Evolutionary conservation across 2,888 invertebrate species (phyloP).

Genomic region (Rapana venosa): DNA sequence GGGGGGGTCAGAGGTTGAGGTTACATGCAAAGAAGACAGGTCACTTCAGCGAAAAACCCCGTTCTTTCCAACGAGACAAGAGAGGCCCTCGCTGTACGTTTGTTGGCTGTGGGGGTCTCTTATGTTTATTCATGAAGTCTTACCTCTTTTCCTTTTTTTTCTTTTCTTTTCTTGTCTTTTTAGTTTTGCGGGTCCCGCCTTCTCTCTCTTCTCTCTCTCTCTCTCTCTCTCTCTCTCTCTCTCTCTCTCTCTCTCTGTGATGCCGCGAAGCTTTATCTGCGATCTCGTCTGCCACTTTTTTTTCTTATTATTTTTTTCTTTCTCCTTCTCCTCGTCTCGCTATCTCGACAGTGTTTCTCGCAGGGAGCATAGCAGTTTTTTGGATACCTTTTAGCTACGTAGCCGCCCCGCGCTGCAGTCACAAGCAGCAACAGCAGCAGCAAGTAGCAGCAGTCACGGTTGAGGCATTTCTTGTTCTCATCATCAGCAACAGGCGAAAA

Average conservation of each 20-base stretch:
- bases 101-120: constrained; percentile 27
- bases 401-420: neutral
- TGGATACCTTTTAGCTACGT: constrained; percentile 25
- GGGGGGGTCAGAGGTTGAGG: constrained; percentile 41
- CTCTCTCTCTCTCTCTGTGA: constrained; percentile 32
- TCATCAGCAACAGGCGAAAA: constrained; percentile 18
- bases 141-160: constrained; percentile 15
- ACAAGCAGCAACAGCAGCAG: constrained; percentile 35
- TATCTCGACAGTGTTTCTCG: neutral
- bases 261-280: constrained; percentile 31
- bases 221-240: constrained; percentile 28
- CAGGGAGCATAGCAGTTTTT: neutral
- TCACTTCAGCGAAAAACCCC: neutral
- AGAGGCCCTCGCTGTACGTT: neutral
- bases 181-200: neutral
- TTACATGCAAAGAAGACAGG: constrained; percentile 38
- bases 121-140: constrained; percentile 45
- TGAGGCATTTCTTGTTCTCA: constrained; percentile 19
- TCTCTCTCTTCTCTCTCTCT: constrained; percentile 24
- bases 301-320: neutral
- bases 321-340: neutral
- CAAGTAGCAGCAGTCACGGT: constrained; percentile 31
- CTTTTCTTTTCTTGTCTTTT: too few relatives aligned
- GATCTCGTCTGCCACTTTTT: constrained; percentile 11
- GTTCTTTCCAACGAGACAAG: neutral